phyloP scores from a whole-genome alignment of 2,888 invertebrate genomes.

The Leucophenga montana region DNA sequence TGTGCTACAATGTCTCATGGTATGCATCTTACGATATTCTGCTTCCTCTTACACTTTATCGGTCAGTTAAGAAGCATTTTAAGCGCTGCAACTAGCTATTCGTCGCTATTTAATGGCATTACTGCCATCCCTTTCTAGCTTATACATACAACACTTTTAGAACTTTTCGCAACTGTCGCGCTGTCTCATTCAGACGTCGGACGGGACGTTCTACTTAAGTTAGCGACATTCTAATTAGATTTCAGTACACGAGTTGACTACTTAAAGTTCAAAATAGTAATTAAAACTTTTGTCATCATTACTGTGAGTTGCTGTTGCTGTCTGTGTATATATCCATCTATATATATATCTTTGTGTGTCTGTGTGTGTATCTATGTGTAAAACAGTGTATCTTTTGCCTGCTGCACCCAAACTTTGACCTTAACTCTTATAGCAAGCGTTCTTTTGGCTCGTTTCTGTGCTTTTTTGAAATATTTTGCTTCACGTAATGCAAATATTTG shows the following conservation, averaged over 20 bases:
- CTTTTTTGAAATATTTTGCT: conserved; percentile 36
- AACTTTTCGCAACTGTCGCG: too few species aligned
- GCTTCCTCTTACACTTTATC: too few species aligned
- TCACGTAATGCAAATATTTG: conserved; percentile 55
- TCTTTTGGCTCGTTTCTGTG: not conserved
- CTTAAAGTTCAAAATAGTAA: conserved; percentile 67
- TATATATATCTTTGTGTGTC: not conserved
- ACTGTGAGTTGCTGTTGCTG: conserved; percentile 17
- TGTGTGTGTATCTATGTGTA: not conserved
- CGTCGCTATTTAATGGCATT: not conserved
- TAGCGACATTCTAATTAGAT: conserved; percentile 62
- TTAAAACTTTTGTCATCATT: conserved; percentile 68
- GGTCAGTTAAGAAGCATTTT: too few species aligned
- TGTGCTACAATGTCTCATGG: conserved; percentile 8
- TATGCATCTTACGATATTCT: not conserved
- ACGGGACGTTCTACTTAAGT: conserved; percentile 11
- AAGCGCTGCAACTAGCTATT: too few species aligned
- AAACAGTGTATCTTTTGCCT: too few species aligned
- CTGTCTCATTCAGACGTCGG: not conserved
- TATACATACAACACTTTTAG: too few species aligned
- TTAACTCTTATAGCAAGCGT: conserved; percentile 35
- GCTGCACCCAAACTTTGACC: conserved; percentile 41
- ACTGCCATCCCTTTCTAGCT: not conserved
- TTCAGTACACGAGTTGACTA: conserved; percentile 67
- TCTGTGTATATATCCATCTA: not conserved